Percentiles rank a stretch among this genome's conserved stretches.
These are phyloP conservation scores for Cricetomys ansorgei DNA, from an alignment of 2,113 vertebrate genomes.

Conservation along the genomic window DNA sequence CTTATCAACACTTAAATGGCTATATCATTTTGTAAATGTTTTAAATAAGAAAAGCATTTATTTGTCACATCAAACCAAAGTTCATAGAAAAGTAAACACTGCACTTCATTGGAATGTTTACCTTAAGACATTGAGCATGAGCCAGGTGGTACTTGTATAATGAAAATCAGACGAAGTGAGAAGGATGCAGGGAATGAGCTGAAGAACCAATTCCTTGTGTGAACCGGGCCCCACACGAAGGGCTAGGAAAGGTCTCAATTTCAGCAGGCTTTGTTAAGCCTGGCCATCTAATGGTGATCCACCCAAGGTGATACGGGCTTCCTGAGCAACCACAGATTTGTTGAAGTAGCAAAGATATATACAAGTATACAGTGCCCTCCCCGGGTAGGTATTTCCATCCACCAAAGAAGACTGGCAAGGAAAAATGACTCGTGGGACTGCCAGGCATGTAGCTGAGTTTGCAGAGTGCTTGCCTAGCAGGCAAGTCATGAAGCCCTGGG, in stretches of 20 bases:
- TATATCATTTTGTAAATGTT: background rate
- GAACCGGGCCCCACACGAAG: rapidly evolving
- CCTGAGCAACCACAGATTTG: background rate
- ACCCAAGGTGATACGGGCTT: background rate
- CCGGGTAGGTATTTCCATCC: background rate
- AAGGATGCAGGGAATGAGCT: rapidly evolving
- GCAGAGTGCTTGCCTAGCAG: background rate
- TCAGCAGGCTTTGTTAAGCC: rapidly evolving
- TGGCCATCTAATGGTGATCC: background rate
- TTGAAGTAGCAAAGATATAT: background rate
- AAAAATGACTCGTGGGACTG: background rate
- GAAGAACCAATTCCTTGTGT: background rate
- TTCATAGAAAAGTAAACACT: background rate
- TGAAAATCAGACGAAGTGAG: background rate
- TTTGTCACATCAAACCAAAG: background rate
- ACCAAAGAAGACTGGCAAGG: background rate
- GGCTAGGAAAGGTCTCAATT: background rate
- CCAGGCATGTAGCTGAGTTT: background rate
- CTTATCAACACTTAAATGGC: background rate
- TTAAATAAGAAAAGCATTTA: background rate
- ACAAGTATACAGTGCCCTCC: background rate
- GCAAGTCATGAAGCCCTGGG: background rate
- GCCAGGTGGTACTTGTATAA: background rate
- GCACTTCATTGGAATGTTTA: background rate
- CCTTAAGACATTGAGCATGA: background rate